phyloP scores from a whole-genome alignment of 2,113 vertebrate species.

The Vireo altiloquus region DNA sequence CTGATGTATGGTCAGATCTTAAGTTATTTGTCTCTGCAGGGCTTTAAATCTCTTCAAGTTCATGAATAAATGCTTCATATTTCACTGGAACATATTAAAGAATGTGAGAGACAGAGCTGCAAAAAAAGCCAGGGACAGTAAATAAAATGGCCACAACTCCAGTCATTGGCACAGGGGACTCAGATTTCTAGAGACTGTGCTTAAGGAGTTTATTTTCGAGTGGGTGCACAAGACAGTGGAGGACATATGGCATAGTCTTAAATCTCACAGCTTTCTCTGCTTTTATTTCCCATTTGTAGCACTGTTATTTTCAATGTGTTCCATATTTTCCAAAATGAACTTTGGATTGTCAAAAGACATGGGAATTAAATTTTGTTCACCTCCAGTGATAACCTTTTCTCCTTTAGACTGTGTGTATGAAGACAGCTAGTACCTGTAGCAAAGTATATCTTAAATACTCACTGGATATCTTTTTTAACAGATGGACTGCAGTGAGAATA shows the following conservation, averaged over 20 bases:
- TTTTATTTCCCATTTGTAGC: neutral
- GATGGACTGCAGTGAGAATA: slow-evolving; percentile 64
- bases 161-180: neutral
- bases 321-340: neutral
- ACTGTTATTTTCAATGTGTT: neutral
- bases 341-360: neutral
- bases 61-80: neutral
- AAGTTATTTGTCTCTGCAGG: neutral
- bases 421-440: slow-evolving; percentile 25
- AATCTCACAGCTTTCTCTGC: neutral
- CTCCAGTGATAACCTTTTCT: neutral
- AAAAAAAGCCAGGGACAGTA: neutral
- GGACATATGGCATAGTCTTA: neutral
- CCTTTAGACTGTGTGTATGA: neutral
- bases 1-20: neutral
- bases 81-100: neutral
- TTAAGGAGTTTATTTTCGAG: neutral
- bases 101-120: neutral
- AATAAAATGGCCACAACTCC: neutral
- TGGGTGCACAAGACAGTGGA: neutral
- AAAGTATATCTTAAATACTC: slow-evolving; percentile 10
- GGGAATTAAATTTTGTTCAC: neutral
- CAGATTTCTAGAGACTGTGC: neutral
- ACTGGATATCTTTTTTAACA: slow-evolving; percentile 69
- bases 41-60: neutral